Percentiles rank a stretch among this genome's conserved stretches.
These are phyloP conservation scores for Scaptomyza graminum DNA, from an alignment of 1,140 invertebrate genomes.

Conservation along the genomic window DNA sequence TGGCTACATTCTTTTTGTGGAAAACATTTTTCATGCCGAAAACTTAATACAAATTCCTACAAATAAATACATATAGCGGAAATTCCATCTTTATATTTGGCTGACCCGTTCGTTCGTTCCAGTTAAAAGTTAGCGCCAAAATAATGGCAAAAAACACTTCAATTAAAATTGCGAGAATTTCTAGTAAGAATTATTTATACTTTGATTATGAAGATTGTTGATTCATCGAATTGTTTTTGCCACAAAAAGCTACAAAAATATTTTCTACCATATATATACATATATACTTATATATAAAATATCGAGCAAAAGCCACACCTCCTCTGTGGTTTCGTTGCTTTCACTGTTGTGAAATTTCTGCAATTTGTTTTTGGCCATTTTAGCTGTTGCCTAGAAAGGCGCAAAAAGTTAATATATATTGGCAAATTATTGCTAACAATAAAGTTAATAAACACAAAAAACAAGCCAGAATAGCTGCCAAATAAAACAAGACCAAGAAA, in stretches of 20 bases:
- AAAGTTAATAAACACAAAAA: slow-evolving; percentile 30
- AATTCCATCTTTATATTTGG: no score
- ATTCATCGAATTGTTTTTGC: no score
- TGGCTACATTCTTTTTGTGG: no score
- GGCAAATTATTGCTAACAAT: slow-evolving; percentile 9
- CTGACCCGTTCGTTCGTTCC: no score
- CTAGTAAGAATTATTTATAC: no score
- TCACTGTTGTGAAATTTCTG: slow-evolving; percentile 42
- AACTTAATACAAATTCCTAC: no score
- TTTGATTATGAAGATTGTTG: no score
- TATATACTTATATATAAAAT: background rate
- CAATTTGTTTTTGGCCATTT: slow-evolving; percentile 26
- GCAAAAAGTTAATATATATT: slow-evolving; percentile 34
- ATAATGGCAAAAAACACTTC: no score
- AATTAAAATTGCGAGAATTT: no score
- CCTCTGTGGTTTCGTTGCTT: slow-evolving; percentile 10
- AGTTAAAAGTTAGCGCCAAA: no score
- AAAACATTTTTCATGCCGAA: no score
- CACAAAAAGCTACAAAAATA: slow-evolving; percentile 1
- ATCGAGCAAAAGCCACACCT: slow-evolving; percentile 21
- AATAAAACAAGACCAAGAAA: slow-evolving; percentile 26
- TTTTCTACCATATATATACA: slow-evolving; percentile 9
- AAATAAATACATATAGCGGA: no score
- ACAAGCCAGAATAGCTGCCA: background rate
- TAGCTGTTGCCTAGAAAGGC: slow-evolving; percentile 32